Evolutionary conservation across 1,140 invertebrate species (phyloP).

Genomic region (Magallana gigas): DNA sequence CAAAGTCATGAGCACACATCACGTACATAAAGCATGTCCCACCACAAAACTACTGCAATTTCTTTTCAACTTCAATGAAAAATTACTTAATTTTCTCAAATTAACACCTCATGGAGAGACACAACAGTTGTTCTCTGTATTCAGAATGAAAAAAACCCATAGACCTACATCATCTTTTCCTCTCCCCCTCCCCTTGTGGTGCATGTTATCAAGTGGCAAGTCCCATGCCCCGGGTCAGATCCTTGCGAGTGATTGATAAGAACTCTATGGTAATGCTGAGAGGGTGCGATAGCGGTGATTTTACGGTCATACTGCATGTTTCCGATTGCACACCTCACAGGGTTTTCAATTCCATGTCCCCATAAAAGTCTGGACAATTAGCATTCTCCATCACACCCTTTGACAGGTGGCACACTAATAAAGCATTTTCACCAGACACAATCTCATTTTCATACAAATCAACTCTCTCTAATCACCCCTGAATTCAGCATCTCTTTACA

Average conservation of each 20-base stretch:
- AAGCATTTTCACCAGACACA: background rate
- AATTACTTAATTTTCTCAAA: too few species aligned
- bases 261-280: constrained; percentile 20
- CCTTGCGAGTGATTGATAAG: constrained; percentile 3
- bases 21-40: too few species aligned
- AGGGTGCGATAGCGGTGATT: constrained; percentile 17
- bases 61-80: too few species aligned
- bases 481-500: background rate
- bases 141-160: background rate
- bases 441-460: constrained; percentile 2
- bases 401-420: constrained; percentile 25
- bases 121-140: background rate
- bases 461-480: constrained; percentile 3
- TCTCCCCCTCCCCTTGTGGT: background rate
- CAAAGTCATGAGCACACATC: too few species aligned
- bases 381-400: background rate
- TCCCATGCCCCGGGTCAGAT: constrained; percentile 12
- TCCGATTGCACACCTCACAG: constrained; percentile 28
- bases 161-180: background rate
- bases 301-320: background rate
- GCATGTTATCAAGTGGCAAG: background rate
- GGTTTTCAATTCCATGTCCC: constrained; percentile 29
- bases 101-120: background rate
- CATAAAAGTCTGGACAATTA: constrained; percentile 34
- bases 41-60: too few species aligned